Conservation (phyloP, 2,113 vertebrate genomes). For the Nesoenas mayeri region DNA sequence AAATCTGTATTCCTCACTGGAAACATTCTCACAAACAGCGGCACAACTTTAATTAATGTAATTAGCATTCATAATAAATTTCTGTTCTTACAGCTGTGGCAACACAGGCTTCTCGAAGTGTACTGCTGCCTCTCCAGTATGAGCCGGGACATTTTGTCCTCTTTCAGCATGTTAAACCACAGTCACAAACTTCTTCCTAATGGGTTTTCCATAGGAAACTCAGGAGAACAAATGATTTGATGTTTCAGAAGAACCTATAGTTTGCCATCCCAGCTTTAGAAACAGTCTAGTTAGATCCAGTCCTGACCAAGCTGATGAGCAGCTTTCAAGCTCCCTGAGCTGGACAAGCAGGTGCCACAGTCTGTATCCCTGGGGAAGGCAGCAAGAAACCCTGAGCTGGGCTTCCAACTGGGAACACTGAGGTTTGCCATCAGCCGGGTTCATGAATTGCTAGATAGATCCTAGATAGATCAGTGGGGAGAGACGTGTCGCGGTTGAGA, state of each 20-base stretch:
- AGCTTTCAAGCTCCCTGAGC: neutral
- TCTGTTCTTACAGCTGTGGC: conserved; percentile 48
- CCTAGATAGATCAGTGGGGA: neutral
- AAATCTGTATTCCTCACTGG: conserved; percentile 43
- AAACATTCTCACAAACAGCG: conserved; percentile 12
- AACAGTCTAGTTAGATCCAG: neutral
- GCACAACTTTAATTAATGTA: conserved; percentile 48
- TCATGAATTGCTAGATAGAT: neutral
- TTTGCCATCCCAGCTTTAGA: neutral
- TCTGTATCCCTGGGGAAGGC: neutral
- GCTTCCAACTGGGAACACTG: neutral
- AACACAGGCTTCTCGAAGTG: neutral
- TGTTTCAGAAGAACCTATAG: neutral
- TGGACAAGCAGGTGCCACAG: neutral
- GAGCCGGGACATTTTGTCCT: neutral
- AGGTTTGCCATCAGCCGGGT: neutral
- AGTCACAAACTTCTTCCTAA: neutral
- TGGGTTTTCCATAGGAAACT: neutral
- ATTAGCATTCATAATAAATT: conserved; percentile 28
- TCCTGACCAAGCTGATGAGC: neutral
- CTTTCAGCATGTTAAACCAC: neutral
- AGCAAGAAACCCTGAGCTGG: neutral
- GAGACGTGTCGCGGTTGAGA: too few species aligned
- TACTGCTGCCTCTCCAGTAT: neutral
- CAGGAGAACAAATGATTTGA: accelerated